Percentiles rank a stretch among this genome's conserved stretches.
These are phyloP conservation scores for Temnothorax rugatulus DNA, from an alignment of 2,888 invertebrate genomes.

Conservation along the genomic window DNA sequence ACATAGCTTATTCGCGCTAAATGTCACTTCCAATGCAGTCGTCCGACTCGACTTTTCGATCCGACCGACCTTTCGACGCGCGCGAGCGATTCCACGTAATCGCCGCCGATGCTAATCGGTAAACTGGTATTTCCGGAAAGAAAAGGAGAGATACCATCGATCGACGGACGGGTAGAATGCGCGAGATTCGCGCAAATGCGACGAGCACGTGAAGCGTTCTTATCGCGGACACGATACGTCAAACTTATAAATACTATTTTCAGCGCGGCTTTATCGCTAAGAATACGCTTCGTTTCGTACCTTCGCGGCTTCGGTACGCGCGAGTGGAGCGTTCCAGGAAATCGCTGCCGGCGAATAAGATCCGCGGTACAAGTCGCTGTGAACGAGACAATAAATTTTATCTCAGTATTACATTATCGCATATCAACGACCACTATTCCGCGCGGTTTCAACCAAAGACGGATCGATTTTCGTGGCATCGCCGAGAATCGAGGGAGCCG, in stretches of 20 bases:
- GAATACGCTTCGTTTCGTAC: background rate
- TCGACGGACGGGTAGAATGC: background rate
- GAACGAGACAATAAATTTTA: background rate
- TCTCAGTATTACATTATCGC: background rate
- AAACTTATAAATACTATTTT: constrained; percentile 28
- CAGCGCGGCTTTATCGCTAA: background rate
- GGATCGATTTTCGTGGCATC: background rate
- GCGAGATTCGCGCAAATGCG: background rate
- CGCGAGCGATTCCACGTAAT: constrained; percentile 38
- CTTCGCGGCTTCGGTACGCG: too few species aligned
- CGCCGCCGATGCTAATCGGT: constrained; percentile 47
- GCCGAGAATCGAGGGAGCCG: background rate
- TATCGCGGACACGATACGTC: background rate
- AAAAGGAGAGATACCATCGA: constrained; percentile 4
- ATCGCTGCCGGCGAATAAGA: background rate
- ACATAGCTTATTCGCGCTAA: background rate
- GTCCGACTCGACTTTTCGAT: constrained; percentile 21
- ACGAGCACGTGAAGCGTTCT: background rate
- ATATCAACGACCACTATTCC: background rate
- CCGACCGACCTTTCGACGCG: constrained; percentile 48
- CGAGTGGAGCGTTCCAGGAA: background rate
- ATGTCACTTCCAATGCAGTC: constrained; percentile 37
- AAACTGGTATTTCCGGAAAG: constrained; percentile 54
- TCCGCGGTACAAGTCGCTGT: too few species aligned
- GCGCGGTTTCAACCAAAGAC: background rate